These are phyloP conservation scores for Lycorma delicatula DNA, from an alignment of 1,140 invertebrate genomes.

Conservation along the genomic window DNA sequence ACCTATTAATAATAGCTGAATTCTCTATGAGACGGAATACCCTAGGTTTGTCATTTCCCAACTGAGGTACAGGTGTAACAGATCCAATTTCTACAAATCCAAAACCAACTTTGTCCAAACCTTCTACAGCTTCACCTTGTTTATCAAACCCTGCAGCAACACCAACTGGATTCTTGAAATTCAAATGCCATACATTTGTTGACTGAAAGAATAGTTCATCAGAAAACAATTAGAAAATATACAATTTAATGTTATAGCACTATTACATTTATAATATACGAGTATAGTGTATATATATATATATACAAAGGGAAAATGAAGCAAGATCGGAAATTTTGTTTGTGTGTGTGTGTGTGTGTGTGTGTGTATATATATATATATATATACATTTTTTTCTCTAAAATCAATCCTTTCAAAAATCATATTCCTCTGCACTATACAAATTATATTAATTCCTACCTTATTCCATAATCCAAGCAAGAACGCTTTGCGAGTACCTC, in stretches of 20 bases:
- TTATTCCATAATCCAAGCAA: no score
- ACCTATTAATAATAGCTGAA: slow-evolving; percentile 87
- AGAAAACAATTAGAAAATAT: slow-evolving; percentile 8
- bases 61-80: slow-evolving; percentile 85
- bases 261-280: neutral
- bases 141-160: slow-evolving; percentile 98
- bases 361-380: no score
- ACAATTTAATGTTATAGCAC: slow-evolving; percentile 17
- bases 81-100: slow-evolving; percentile 96
- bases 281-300: neutral
- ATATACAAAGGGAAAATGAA: neutral
- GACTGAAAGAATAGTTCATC: slow-evolving; percentile 40
- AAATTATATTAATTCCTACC: no score
- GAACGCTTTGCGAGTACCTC: no score
- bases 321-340: no score
- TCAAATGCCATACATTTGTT: slow-evolving; percentile 56
- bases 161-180: slow-evolving; percentile 84
- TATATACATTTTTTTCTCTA: no score
- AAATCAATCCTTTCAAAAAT: no score
- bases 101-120: slow-evolving; percentile 79
- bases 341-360: no score
- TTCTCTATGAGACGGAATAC: slow-evolving; percentile 83
- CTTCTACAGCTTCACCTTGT: slow-evolving; percentile 80
- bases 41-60: slow-evolving; percentile 84
- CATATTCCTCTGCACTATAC: no score